A percentile compares a stretch with the other conserved stretches of the same genome.
Conservation (phyloP, 2,888 invertebrate genomes). For the Drosophila helvetica region DNA sequence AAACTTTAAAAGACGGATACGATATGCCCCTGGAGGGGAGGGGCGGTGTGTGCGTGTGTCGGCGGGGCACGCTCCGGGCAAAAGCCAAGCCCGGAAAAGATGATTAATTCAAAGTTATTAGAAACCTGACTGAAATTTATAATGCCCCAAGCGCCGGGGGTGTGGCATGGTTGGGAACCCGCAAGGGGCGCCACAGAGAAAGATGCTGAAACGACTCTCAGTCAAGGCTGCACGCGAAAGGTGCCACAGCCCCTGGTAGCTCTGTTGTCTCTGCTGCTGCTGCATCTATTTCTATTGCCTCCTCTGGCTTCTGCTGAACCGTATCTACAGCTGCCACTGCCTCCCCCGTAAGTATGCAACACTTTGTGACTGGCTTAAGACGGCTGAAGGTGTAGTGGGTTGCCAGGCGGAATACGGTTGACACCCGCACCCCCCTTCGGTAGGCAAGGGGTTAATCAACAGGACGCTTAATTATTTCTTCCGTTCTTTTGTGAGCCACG, state of each 20-base stretch:
- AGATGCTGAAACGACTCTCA: not conserved
- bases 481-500: conserved; percentile 49
- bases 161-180: not conserved
- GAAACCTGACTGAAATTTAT: conserved; percentile 84
- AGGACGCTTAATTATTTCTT: not conserved
- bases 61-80: conserved; percentile 25
- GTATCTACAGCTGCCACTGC: not conserved
- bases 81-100: conserved; percentile 80
- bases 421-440: not conserved
- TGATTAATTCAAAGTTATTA: conserved; percentile 84
- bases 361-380: not conserved
- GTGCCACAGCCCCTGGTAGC: not conserved
- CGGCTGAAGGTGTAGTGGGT: not conserved
- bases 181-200: not conserved
- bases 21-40: not conserved
- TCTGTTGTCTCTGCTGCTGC: not conserved
- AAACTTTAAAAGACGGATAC: conserved; percentile 15
- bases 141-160: conserved; percentile 62
- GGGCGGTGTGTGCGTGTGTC: not conserved
- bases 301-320: not conserved
- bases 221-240: not conserved
- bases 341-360: not conserved
- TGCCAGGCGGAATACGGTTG: no score
- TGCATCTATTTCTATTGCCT: not conserved
- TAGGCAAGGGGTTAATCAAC: not conserved